Evolutionary conservation across 2,113 vertebrate genomes (phyloP), one percentile per base, ranked within the genome.

Genomic region (Paradoxurus hermaphroditus): DNA sequence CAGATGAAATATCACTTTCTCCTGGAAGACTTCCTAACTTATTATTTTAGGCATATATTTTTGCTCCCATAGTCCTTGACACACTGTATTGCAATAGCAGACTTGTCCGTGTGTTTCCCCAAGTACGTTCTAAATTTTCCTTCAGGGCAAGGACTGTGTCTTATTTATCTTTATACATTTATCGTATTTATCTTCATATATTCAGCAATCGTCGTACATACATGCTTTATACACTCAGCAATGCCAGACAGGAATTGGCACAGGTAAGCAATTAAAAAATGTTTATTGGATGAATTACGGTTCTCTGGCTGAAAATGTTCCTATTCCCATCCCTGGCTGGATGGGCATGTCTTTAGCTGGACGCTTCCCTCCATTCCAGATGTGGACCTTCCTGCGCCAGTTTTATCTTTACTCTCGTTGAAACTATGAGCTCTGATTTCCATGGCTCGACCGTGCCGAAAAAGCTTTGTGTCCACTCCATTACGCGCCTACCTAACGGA

Each of bases 401-500:
- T 70, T 70, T 82, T 68, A 86, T 95, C 93, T 98, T 97, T 90
- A 88, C 44, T 77, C 90, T 91, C 7, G n/a, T 49, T 78, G 94
- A 95, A 91, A 94, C 65, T 91, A 94, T 49, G 73, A 78, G 75
- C 68, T 84, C 97, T 62, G 79, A 87, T 94, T 92, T 97, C 96
- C 34, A 18, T 39, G 31, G 27, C 68, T 98, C 82, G 31, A 59
- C 36, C 75, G 39, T 41, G 53, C 89, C 95, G 91, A 96, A 97
- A 97, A 97, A 98, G 77, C 92, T 97, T 97, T 94, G 70, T 78
- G 97, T 98, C 94, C 97, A 98, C 97, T 98, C 97, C 94, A 97
- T 98, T 98, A 97, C 95, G 84, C 96, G 96, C 97, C 92, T 92
- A 94, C 93, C 92, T 97, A 98, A 97, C 18, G 31, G 96, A 83